Base-by-base conservation (phyloP, 2,797 vertebrate genomes). In the Chelon auratus region DNA sequence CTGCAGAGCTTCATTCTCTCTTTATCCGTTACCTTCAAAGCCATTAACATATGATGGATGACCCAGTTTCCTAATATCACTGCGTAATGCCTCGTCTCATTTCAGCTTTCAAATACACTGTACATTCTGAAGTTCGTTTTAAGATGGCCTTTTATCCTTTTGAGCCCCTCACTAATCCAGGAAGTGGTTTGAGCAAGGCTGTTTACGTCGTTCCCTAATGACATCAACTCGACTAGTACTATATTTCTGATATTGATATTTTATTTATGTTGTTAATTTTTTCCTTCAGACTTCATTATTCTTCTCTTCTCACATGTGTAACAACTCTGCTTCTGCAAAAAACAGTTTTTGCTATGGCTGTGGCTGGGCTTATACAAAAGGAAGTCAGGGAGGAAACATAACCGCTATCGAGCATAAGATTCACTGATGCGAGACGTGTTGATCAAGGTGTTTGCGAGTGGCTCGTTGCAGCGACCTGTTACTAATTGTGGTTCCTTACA, bases 401-500 rank as follows among this genome's bases (percentile, higher is more conserved):
- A 5, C 26, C 45, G 20, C 17, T 2, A 11, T 43, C 43, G 14
- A 52, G 42, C 30, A 3, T 18, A 42, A 37, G 7, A 26, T 4
- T 20, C 11, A 14, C 7, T 18, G 4, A 36, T 42, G 24, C 47
- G 6, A 69, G 43, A 6, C 30, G 30, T 8, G 30, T 33, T 33
- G 30, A 33, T 33, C 5, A 33, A 33, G 6, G 20, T 30, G 15
- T 0, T 9, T 68, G 13, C 42, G 11, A 22, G 10, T 24, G 51
- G 24, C 11, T 2, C 9, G 17, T 42, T 30, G 43, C 30, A 37
- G 11, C 10, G 6, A 64, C 18, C 61, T 54, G 26, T 15, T 45
- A 66, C 14, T 60, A 7, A n/a, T 52, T 65, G 42, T 59, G 20
- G 55, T 18, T 56, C 62, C 39, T 45, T 63, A 11, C 17, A n/a